These are phyloP conservation scores for Dipodomys stephensi DNA, from an alignment of 2,113 vertebrate genomes.

Conservation along the genomic window DNA sequence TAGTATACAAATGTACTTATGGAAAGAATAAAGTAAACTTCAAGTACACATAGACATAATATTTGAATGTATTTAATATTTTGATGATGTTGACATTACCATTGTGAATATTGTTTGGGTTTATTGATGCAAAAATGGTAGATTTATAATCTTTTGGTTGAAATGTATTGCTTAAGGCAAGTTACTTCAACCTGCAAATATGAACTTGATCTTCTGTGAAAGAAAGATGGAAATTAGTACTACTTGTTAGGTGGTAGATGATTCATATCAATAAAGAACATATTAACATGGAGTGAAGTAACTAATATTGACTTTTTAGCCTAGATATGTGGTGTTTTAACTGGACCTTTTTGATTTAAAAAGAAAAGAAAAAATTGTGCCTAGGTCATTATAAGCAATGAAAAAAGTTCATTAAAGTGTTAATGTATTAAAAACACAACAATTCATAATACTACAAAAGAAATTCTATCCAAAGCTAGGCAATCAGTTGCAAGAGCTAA, in stretches of 20 bases:
- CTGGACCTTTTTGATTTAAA: background rate
- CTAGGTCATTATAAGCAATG: background rate
- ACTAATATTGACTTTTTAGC: background rate
- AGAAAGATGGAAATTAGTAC: background rate
- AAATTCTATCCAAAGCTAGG: too few species aligned
- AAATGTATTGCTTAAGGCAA: background rate
- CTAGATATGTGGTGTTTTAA: background rate
- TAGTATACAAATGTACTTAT: background rate
- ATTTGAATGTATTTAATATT: slow-evolving; percentile 23
- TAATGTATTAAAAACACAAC: background rate
- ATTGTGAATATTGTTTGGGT: background rate
- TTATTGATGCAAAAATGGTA: too few species aligned
- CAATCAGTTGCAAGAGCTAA: too few species aligned
- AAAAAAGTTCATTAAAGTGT: background rate
- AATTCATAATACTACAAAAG: too few species aligned
- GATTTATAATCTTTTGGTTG: too few species aligned
- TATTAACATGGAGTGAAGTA: background rate
- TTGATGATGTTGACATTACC: background rate
- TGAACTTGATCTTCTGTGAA: slow-evolving; percentile 31
- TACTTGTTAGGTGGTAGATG: background rate
- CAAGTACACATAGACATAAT: background rate
- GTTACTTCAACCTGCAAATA: background rate
- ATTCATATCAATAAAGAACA: background rate
- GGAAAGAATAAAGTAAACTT: background rate
- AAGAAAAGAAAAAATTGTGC: background rate